A percentile compares a stretch with the other conserved stretches of the same genome.
phyloP scores from a whole-genome alignment of 2,113 vertebrate species.

The Poeciliopsis prolifica region DNA sequence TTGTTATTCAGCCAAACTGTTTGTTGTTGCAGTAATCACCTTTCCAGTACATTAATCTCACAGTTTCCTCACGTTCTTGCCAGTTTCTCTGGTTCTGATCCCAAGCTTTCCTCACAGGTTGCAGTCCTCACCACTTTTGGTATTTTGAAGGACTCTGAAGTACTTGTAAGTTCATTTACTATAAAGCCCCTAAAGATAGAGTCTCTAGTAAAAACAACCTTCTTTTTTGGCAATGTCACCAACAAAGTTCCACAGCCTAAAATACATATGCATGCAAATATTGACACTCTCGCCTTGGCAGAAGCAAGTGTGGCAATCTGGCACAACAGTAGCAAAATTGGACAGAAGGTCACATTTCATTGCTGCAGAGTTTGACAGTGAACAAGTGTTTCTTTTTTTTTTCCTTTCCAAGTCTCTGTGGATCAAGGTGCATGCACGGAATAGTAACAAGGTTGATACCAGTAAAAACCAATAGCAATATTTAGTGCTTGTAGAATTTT shows the following conservation, averaged over 20 bases:
- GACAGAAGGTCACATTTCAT: conserved; percentile 24
- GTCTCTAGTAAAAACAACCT: background rate
- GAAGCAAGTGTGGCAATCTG: conserved; percentile 22
- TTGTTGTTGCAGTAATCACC: background rate
- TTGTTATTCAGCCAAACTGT: no score
- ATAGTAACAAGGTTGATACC: background rate
- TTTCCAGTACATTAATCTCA: background rate
- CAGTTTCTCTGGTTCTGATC: background rate
- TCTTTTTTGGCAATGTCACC: background rate
- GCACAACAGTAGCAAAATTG: conserved; percentile 3
- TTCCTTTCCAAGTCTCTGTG: background rate
- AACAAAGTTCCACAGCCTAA: background rate
- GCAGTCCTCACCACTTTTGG: background rate
- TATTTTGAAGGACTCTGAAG: background rate
- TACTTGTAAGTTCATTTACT: background rate
- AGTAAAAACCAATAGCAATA: background rate
- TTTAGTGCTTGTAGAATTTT: background rate
- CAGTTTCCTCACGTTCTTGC: background rate
- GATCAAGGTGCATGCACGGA: background rate
- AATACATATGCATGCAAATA: background rate
- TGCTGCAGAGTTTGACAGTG: conserved; percentile 17
- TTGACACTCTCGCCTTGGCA: conserved; percentile 10
- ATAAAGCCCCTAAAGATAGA: background rate
- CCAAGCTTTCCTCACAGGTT: background rate
- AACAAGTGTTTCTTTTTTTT: conserved; percentile 5